phyloP scores from a whole-genome alignment of 2,113 vertebrate species.

The Boulengeromyrus knoepffleri region DNA sequence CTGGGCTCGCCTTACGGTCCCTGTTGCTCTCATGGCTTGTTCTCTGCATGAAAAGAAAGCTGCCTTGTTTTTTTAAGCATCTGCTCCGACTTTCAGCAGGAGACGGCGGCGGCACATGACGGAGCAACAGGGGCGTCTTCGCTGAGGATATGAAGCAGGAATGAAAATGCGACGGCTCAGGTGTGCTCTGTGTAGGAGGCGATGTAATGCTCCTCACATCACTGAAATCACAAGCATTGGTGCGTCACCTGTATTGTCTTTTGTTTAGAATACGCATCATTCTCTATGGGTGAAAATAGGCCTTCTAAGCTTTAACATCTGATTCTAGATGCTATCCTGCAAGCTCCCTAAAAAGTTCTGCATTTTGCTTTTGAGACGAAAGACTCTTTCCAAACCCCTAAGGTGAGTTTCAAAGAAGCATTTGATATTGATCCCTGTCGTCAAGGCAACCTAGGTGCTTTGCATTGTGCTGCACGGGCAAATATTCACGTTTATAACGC shows the following conservation, averaged over 20 bases:
- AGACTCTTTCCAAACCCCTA: neutral
- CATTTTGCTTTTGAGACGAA: neutral
- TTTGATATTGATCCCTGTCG: conserved; percentile 8
- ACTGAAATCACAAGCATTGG: neutral
- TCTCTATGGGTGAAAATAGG: conserved; percentile 1
- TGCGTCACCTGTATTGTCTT: neutral
- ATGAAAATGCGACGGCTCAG: neutral
- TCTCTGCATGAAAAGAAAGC: neutral
- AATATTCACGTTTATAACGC: neutral
- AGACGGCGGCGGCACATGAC: neutral
- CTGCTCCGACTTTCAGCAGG: neutral
- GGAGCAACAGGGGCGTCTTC: neutral
- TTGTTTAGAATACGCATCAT: neutral
- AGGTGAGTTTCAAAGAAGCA: neutral
- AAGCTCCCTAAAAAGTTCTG: neutral
- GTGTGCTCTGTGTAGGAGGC: neutral
- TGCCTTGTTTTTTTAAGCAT: neutral
- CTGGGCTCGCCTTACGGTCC: neutral
- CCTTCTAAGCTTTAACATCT: neutral
- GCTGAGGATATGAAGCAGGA: neutral
- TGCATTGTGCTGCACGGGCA: neutral
- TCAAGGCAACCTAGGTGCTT: conserved; percentile 8
- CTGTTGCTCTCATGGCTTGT: neutral
- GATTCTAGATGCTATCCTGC: neutral
- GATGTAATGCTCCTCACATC: neutral